Base-by-base conservation (phyloP, 2,797 vertebrate genomes). In the Ataeniobius toweri region DNA sequence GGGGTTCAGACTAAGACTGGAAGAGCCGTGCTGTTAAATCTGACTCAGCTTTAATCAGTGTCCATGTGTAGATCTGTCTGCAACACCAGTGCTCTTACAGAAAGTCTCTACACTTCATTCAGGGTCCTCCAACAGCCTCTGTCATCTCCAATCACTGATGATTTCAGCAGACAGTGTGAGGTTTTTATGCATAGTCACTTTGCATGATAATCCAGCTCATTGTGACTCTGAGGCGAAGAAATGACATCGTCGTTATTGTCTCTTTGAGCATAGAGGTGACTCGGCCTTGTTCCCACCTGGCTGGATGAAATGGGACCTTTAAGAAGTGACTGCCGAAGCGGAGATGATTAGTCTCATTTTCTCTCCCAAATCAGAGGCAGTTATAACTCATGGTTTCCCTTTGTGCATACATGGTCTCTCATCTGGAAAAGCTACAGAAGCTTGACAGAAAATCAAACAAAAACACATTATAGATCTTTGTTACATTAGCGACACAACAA, bases 171-270 rank as follows among this genome's bases (percentile, higher is more conserved):
- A 81, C 83, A 85, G 80, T 91, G 88, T 77, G 78, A 80, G 84
- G 92, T 93, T 94, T 94, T 90, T 59, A 93, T 94, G 92, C 92
- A 89, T 80, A 92, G 92, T 93, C 93, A 88, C 85, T 93, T 94
- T 86, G 56, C 70, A 93, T 94, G 89, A 89, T 89, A 85, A 79
- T 90, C 87, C 70, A 75, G 80, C 56, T 80, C 36, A 87, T 90
- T 91, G 90, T 89, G 36, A 56, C 88, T 91, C 89, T 48, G 39
- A 80, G 82, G 84, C 10, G 70, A 91, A 84, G 84, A 91, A 91
- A 92, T 89, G 91, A 94, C 90, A 91, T 86, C 73, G 81, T 87
- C 79, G 81, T 93, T 88, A 91, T 90, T 91, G 83, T 90, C 78
- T 87, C 82, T 87, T 88, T 84, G 80, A 91, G 88, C 82, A 84